phyloP scores from a whole-genome alignment of 2,888 invertebrate species.

The Brachyptera putata region DNA sequence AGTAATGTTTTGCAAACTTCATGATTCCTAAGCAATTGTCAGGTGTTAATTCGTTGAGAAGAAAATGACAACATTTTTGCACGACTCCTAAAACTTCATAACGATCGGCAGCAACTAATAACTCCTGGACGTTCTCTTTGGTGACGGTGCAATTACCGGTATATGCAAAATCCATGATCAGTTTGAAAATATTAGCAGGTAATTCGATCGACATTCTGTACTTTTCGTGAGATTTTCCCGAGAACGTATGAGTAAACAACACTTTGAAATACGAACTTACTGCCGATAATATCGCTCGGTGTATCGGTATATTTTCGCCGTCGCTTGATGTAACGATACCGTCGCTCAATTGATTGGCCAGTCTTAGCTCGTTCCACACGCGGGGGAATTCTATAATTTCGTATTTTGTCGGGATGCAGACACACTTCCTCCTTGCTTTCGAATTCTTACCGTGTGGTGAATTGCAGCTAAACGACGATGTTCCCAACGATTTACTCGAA shows the following conservation, averaged over 20 bases:
- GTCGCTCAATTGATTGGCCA: constrained; percentile 52
- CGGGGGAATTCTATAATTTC: constrained; percentile 60
- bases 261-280: constrained; percentile 71
- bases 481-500: too few relatives aligned
- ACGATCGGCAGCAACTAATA: constrained; percentile 66
- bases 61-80: constrained; percentile 63
- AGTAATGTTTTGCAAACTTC: constrained; percentile 65
- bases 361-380: constrained; percentile 62
- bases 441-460: not conserved
- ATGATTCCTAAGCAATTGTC: constrained; percentile 69
- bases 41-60: constrained; percentile 57
- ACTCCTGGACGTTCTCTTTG: constrained; percentile 62
- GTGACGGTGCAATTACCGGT: constrained; percentile 63
- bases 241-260: constrained; percentile 64
- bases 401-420: constrained; percentile 57
- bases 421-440: constrained; percentile 47
- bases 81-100: constrained; percentile 70
- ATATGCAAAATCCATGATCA: constrained; percentile 71
- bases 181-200: constrained; percentile 54
- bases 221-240: not conserved
- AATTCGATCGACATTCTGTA: constrained; percentile 40
- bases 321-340: constrained; percentile 61
- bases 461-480: too few relatives aligned
- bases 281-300: constrained; percentile 66
- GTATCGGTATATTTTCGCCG: constrained; percentile 58